Base-by-base conservation (phyloP, 2,797 vertebrate species). In the Semaprochilodus insignis region DNA sequence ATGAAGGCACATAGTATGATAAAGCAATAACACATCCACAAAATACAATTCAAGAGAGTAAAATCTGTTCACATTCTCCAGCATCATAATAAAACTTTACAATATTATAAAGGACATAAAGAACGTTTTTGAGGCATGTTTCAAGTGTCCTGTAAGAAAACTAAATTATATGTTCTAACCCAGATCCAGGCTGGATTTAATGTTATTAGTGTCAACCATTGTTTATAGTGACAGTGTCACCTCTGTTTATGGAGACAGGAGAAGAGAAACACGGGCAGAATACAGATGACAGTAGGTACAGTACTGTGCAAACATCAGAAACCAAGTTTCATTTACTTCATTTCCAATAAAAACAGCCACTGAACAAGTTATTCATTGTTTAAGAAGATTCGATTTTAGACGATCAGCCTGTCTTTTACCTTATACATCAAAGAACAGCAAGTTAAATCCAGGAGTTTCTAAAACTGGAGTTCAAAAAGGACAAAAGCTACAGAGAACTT, bases 31-130 rank as follows among this genome's bases (percentile, higher is more conserved):
- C 44, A 82, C 6, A 44, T 15, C 16, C 51, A 31, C 25, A 57
- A 40, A 6, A 77, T 8, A 67, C 4, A 36, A 54, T 19, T 19
- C 17, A 48, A 21, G 6, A 54, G 54, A 21, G 34, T 44, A 14
- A 40, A 75, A 11, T 60, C 40, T 75, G 54, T 75, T 25, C 40
- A 69, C 40, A 48, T 82, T 82, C 21, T 36, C 40, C 14, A 14
- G 48, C 27, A 71, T 23, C 36, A 54, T 36, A 51, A 70, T 13
- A 25, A 65, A 62, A 40, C 3, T n/a, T 21, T 74, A 57, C 23
- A 17, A 5, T 4, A 69, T 27, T 72, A 44, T 65, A 63, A 1
- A 27, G 51, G 13, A 54, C 6, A 76, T 3, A 69, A 67, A 34
- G 1, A 57, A 57, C 10, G 21, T 23, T 16, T 27, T 25, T 3